Evolutionary conservation across 2,113 vertebrate genomes (phyloP), one percentile per base, ranked within the genome.

Genomic region (Labeo catla): DNA sequence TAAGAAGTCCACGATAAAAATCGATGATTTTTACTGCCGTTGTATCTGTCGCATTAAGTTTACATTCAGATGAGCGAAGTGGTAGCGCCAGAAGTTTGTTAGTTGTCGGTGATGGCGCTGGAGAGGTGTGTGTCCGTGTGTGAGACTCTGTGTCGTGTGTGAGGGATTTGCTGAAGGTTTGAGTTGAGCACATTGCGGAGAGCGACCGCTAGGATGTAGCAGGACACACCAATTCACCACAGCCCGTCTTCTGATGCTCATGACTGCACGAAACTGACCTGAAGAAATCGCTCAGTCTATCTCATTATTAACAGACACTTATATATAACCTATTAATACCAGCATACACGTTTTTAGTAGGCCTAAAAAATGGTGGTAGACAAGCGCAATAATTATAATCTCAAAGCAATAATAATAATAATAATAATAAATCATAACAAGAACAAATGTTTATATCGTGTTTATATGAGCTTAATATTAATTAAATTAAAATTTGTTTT

Each of bases 131-230:
- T 92, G 91, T 81, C n/a, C 36, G 59, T 84, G 90, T 86, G 84
- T 84, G 90, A 89, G 89, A 87, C 90, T 90, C 89, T 57, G 91
- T 89, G 34, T 85, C 89, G 91, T 89, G 94, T 91, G 83, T 84
- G 93, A 91, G 92, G 88, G 91, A 91, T 92, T 95, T 94, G 94
- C 93, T 92, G 90, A 89, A 84, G 91, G 91, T 92, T 84, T 90
- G 92, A 93, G 93, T 92, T 94, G 93, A 94, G 93, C 94, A 94
- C 93, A 93, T 94, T 94, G 93, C 95, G 92, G 87, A 78, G 47
- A 93, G 93, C 93, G 81, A 88, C 96, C 94, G 92, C 95, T 96
- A 94, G 95, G 95, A 96, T 96, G 95, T 94, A 95, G 93, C 94
- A 95, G 94, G 89, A 93, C 89, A 94, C 95, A 94, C 93, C 90